Evolutionary conservation across 2,797 vertebrate genomes (phyloP).

Genomic region (Phoebastria nigripes): DNA sequence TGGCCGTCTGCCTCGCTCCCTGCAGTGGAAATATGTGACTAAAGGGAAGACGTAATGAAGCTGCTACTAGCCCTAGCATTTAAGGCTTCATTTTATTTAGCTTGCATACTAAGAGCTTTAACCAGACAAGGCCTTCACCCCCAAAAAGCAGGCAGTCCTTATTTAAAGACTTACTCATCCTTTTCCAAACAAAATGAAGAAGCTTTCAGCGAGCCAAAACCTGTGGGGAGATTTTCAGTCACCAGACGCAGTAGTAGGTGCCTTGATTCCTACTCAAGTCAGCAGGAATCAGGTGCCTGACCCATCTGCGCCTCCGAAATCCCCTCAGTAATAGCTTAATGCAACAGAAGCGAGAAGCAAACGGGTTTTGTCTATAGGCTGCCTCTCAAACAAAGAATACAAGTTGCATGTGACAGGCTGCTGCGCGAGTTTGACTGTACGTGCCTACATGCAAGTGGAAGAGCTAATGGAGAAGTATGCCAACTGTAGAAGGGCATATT

Average conservation of each 20-base stretch:
- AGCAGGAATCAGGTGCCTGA: conserved; percentile 32
- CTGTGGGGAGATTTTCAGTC: background rate
- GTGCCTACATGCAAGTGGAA: background rate
- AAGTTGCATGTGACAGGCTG: conserved; percentile 16
- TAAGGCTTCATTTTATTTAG: background rate
- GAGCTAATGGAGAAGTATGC: background rate
- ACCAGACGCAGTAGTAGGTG: background rate
- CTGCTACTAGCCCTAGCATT: background rate
- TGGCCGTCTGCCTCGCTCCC: background rate
- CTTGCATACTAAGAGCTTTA: background rate
- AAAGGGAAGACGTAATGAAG: background rate
- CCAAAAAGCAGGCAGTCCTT: background rate
- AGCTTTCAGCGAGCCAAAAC: background rate
- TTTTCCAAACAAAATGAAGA: conserved; percentile 4
- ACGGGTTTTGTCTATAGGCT: conserved; percentile 12
- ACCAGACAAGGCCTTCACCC: background rate
- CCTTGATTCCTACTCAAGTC: conserved; percentile 5
- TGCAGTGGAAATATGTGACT: background rate
- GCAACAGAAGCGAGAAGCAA: conserved; percentile 30
- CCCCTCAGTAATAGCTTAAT: conserved; percentile 4
- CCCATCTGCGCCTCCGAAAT: background rate
- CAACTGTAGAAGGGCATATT: background rate
- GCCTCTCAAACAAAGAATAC: conserved; percentile 38
- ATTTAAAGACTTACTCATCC: background rate
- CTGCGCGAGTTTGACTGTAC: background rate